These are phyloP conservation scores for Brachionus angularis DNA, from an alignment of 1,140 invertebrate genomes.

Conservation along the genomic window DNA sequence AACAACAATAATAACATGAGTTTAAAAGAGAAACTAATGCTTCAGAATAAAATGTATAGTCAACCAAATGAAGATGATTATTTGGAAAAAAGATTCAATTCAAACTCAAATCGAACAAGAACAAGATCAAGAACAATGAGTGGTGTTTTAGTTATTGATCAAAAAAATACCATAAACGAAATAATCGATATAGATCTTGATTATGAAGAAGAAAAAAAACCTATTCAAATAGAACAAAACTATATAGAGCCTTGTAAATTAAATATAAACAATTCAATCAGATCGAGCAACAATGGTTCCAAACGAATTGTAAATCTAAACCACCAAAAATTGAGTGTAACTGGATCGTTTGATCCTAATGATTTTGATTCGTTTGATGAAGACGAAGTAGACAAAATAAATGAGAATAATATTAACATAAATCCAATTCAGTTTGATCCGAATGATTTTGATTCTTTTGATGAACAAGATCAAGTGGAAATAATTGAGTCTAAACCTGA, in stretches of 20 bases:
- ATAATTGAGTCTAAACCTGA: too few species aligned
- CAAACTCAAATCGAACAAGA: not conserved
- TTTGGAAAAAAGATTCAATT: not conserved
- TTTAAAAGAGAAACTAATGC: constrained; percentile 10
- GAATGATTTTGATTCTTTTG: constrained; percentile 41
- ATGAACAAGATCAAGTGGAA: constrained; percentile 5
- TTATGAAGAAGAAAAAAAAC: not conserved
- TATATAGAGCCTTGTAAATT: not conserved
- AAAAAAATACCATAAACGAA: not conserved
- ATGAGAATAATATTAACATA: not conserved
- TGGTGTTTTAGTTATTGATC: not conserved
- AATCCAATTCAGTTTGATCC: constrained; percentile 29
- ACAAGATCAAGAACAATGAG: not conserved
- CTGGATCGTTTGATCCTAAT: constrained; percentile 22
- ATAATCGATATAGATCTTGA: constrained; percentile 10
- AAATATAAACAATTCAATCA: too few species aligned
- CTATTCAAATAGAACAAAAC: not conserved
- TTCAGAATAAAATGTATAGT: too few species aligned
- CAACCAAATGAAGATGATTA: constrained; percentile 21
- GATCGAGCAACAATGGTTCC: not conserved
- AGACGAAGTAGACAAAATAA: not conserved
- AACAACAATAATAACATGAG: not conserved
- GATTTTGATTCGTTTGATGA: constrained; percentile 43
- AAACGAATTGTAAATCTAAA: not conserved
- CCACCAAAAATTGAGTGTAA: not conserved